Evolutionary conservation across 2,797 vertebrate species (phyloP), one percentile per base, ranked within the genome.

Genomic region (Poeciliopsis turneri): DNA sequence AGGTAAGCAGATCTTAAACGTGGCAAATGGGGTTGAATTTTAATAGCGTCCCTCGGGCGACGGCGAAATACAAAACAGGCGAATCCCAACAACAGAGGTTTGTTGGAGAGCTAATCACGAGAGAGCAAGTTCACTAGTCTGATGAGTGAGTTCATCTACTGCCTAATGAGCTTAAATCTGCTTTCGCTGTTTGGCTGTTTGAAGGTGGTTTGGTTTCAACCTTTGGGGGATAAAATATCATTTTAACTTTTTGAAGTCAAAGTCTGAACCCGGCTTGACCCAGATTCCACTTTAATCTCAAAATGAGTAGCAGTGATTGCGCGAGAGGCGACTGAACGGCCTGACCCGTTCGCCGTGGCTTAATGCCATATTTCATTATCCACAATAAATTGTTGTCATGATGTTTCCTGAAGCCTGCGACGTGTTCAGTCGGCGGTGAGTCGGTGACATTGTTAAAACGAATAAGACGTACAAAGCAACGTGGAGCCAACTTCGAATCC

Each of bases 401-500:
- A 51, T 25, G 71, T 23, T 53, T 36, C 72, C 73, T 71, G 79
- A 66, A 45, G 86, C 72, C 16, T 46, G 74, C 59, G 66, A 78
- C 64, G 46, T 5, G 75, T 81, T 74, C 85, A 85, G 73, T 70
- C 85, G 90, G 78, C 55, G 25, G 71, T 20, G 39, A 76, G 55
- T 78, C 59, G 71, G 47, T 41, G 69, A 82, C 10, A 0, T 47
- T 74, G 71, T 78, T 55, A 69, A 51, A 51, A 46, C 36, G 53
- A 90, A 49, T 83, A 78, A 90, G 84, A 88, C 45, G 61, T 82
- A 85, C 64, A 78, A 72, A 64, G 53, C 64, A 70, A 87, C 78
- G 69, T 12, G 39, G 61, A 80, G 82, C 78, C 64, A 81, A 71
- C 75, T 75, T 72, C 78, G 73, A 79, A 81, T 71, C 72, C 83